These are phyloP conservation scores for Eulemur rubriventer DNA, from an alignment of 2,797 vertebrate species.

Conservation along the genomic window DNA sequence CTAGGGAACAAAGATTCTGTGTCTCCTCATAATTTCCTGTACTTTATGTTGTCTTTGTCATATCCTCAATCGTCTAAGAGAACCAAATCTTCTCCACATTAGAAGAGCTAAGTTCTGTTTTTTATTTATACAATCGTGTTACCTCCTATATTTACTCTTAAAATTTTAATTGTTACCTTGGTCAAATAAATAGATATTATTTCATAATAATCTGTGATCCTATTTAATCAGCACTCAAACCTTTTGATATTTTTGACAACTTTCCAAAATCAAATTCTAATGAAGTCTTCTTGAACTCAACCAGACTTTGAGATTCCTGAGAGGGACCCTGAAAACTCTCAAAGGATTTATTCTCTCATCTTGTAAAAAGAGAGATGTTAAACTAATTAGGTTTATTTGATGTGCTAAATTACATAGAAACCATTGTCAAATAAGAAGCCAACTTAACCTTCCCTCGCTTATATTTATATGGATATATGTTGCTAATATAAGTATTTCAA, in stretches of 20 bases:
- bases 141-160: background rate
- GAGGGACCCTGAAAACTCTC: background rate
- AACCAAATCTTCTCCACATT: background rate
- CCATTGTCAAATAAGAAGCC: background rate
- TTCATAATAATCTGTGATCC: background rate
- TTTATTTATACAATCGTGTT: background rate
- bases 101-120: background rate
- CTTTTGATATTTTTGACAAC: background rate
- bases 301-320: background rate
- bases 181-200: background rate
- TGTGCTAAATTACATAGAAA: background rate
- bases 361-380: background rate
- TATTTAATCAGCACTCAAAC: background rate
- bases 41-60: background rate
- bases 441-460: background rate
- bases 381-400: background rate
- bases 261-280: conserved; percentile 24
- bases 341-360: background rate
- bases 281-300: background rate
- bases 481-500: background rate
- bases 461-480: background rate
- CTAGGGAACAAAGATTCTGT: background rate
- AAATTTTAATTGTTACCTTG: background rate
- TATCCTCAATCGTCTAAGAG: background rate
- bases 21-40: background rate